These are phyloP conservation scores for Caenorhabditis virilis DNA, from an alignment of 2,888 invertebrate species.

Conservation along the genomic window DNA sequence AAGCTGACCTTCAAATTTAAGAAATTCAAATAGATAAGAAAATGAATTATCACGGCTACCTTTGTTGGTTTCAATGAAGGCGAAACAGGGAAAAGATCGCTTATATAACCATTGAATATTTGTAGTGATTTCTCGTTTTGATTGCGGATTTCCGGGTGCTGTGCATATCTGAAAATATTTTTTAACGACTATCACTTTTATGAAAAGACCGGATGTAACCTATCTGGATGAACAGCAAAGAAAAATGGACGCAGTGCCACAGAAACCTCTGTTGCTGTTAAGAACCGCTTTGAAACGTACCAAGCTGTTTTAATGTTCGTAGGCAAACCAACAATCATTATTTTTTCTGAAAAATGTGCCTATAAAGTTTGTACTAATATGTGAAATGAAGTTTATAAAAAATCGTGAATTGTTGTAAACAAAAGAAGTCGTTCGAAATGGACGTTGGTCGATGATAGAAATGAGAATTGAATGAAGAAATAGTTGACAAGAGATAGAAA, in stretches of 20 bases:
- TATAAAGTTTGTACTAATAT: no score
- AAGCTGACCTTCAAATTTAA: slow-evolving; percentile 49
- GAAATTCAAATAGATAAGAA: no score
- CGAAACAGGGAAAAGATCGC: slow-evolving; percentile 60
- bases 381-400: no score
- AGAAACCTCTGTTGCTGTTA: slow-evolving; percentile 32
- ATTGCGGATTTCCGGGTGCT: slow-evolving; percentile 68
- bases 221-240: slow-evolving; percentile 72
- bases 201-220: no score
- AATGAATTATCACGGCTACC: no score
- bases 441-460: no score
- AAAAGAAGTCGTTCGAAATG: no score
- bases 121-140: slow-evolving; percentile 66
- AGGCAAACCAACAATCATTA: background rate
- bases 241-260: slow-evolving; percentile 71
- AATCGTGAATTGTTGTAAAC: no score
- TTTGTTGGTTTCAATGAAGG: slow-evolving; percentile 30
- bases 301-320: background rate
- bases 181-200: no score
- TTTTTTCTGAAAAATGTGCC: background rate
- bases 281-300: slow-evolving; percentile 29
- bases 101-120: slow-evolving; percentile 68
- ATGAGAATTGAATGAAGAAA: no score
- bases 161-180: slow-evolving; percentile 66
- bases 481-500: no score